phyloP scores from a whole-genome alignment of 2,113 vertebrate species.

The Otis tarda region DNA sequence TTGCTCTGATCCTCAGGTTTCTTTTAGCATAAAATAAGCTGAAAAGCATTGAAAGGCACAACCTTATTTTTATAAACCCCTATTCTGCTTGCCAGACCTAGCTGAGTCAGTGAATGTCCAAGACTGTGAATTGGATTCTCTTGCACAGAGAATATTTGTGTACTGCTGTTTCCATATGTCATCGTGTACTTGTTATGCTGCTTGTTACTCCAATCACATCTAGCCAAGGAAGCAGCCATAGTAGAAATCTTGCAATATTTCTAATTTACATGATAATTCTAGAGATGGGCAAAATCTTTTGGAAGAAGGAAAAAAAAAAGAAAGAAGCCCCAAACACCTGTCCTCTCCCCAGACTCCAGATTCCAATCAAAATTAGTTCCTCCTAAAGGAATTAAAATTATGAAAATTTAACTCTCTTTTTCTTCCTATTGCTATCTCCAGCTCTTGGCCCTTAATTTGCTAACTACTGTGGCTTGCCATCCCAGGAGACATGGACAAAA shows the following conservation, averaged over 20 bases:
- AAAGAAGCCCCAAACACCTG: not conserved
- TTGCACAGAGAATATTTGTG: not conserved
- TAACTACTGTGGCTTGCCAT: not conserved
- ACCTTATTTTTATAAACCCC: conserved; percentile 37
- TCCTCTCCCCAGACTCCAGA: not conserved
- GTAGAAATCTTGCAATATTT: not conserved
- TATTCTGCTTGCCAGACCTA: not conserved
- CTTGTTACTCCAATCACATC: not conserved
- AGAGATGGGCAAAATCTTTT: not conserved
- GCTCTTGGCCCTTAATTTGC: not conserved
- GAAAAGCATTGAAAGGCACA: conserved; percentile 6
- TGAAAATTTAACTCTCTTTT: not conserved
- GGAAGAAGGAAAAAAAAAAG: not conserved
- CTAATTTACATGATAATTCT: not conserved
- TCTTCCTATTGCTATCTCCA: not conserved
- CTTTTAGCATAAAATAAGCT: conserved; percentile 48
- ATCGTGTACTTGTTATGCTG: not conserved
- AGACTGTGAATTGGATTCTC: conserved; percentile 29
- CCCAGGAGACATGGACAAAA: not conserved
- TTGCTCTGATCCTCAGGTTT: conserved; percentile 44
- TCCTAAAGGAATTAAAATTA: not conserved
- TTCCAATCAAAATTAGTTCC: not conserved
- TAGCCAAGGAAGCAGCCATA: not conserved
- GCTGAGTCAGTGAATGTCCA: not conserved
- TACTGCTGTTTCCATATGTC: not conserved